Base-by-base conservation (phyloP, 2,797 vertebrate genomes). In the Novumbra hubbsi region DNA sequence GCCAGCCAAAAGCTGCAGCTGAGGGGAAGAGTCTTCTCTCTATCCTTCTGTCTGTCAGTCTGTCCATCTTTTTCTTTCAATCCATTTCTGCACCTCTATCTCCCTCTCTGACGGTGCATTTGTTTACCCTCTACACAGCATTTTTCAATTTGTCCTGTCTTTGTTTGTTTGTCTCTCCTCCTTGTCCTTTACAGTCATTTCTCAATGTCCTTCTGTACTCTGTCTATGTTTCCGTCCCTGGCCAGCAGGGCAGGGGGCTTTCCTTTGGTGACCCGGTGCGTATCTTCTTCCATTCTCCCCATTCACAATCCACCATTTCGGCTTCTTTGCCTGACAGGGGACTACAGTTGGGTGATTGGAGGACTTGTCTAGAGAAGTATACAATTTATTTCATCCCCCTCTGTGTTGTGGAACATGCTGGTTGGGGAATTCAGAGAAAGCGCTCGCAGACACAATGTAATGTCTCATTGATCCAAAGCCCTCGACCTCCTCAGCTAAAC, bases 1-100 rank as follows among this genome's bases (percentile, higher is more conserved):
- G 32, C 19, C 52, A 52, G 69, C 50, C 50, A 71, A 60, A 30
- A 71, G 69, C 34, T 52, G 55, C 69, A 71, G 69, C 9, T 65
- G 65, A 64, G 70, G 62, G 50, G 70, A 66, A 71, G 69, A 68
- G 38, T 19, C 49, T 24, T 12, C 17, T 30, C 50, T 52, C 49
- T 17, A n/a, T 64, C 28, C 17, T 32, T 32, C 66, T 9, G 15
- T 16, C 24, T 69, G 19, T 32, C 49, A 17, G 30, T 60, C 30
- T 62, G 64, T 24, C 70, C 48, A 2, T 27, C 67, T 21, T 3
- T 38, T 19, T 14, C 71, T 0, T 24, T 71, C 28, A 55, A 52
- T 34, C 72, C 52, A 60, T 38, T 38, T 71, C 17, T 73, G 4
- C 28, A 6, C 17, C 52, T 27, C 30, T 60, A 19, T 21, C 27